Evolutionary conservation across 1,140 invertebrate genomes (phyloP).

Genomic region (Pomacea maculata): DNA sequence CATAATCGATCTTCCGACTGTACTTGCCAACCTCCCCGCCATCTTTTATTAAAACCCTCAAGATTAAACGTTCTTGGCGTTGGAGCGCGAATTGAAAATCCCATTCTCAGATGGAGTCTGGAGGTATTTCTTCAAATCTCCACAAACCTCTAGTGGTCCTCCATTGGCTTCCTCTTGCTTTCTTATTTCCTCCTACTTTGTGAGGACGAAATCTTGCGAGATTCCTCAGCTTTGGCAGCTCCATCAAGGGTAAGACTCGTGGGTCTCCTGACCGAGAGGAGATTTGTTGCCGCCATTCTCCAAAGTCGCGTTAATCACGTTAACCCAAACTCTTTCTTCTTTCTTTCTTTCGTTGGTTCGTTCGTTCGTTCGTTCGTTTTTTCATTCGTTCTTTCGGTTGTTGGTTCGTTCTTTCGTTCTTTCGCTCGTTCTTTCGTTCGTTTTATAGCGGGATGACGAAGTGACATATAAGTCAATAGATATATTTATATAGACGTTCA

Average conservation of each 20-base stretch:
- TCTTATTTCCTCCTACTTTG: not conserved
- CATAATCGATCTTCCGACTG: not conserved
- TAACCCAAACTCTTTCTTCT: not conserved
- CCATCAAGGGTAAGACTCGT: too few relatives aligned
- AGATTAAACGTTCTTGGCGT: not conserved
- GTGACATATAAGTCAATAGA: too few relatives aligned
- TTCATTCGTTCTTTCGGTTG: not conserved
- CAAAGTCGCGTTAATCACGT: not conserved
- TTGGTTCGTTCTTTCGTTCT: not conserved
- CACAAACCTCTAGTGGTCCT: not conserved
- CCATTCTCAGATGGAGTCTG: not conserved
- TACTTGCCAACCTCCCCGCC: not conserved
- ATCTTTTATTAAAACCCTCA: not conserved
- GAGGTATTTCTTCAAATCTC: not conserved
- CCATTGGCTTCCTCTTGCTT: not conserved
- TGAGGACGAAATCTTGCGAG: not conserved
- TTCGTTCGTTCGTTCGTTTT: not conserved
- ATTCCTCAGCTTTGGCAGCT: not conserved
- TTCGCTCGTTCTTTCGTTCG: not conserved
- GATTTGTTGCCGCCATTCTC: not conserved
- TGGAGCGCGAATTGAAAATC: not conserved
- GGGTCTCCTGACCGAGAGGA: not conserved
- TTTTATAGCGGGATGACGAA: not conserved
- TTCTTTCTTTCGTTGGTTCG: not conserved
- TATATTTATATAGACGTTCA: too few relatives aligned